Conservation (phyloP, 2,797 vertebrate species). For the Hippopotamyrus pictus region DNA sequence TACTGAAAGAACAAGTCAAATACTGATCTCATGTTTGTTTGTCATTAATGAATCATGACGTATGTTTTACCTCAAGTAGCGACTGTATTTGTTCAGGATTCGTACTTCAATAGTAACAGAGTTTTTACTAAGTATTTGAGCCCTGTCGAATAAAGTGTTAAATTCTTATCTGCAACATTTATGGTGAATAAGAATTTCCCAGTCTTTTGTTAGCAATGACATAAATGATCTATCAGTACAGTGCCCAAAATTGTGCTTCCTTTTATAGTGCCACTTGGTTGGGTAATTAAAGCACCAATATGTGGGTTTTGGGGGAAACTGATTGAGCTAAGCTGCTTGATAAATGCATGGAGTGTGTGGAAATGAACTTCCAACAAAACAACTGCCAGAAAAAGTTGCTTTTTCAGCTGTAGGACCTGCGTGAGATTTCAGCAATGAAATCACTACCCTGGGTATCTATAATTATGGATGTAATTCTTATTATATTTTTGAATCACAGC, state of each 20-base stretch:
- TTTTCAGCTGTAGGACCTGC: neutral
- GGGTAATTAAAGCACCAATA: neutral
- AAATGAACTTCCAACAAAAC: neutral
- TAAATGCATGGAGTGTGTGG: neutral
- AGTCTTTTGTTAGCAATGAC: neutral
- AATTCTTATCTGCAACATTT: neutral
- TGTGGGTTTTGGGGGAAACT: neutral
- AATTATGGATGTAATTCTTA: neutral
- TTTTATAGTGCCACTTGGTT: neutral
- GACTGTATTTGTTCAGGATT: neutral
- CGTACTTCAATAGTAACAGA: neutral
- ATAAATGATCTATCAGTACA: neutral
- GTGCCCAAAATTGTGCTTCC: neutral
- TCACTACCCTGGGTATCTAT: neutral
- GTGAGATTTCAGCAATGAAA: neutral
- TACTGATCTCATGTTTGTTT: too few species aligned
- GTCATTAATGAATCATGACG: too few species aligned
- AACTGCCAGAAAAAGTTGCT: neutral
- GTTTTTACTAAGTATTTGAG: neutral
- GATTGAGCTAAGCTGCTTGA: neutral
- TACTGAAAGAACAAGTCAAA: too few species aligned
- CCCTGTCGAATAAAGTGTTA: neutral
- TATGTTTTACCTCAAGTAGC: neutral
- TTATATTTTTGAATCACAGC: neutral
- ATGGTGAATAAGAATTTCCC: neutral